These are phyloP conservation scores for Mylabris phalerata DNA, from an alignment of 1,140 invertebrate genomes.

Conservation along the genomic window DNA sequence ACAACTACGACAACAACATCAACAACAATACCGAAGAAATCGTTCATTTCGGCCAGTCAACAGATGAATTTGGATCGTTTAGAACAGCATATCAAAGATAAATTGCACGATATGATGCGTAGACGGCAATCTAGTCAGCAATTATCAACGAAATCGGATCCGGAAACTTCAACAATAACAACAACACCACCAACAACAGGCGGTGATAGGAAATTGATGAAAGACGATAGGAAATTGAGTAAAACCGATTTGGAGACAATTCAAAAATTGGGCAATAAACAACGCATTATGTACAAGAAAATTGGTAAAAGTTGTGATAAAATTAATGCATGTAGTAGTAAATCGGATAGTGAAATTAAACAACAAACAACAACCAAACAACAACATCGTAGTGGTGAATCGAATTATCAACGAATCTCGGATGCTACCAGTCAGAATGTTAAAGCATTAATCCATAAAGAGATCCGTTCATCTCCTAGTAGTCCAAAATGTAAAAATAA, in stretches of 20 bases:
- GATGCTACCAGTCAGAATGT: constrained; percentile 50
- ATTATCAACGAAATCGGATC: constrained; percentile 36
- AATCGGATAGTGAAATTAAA: constrained; percentile 17
- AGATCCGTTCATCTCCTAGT: constrained; percentile 34
- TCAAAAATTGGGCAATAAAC: constrained; percentile 30
- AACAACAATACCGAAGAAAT: constrained; percentile 30
- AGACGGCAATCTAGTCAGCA: constrained; percentile 30
- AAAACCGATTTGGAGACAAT: constrained; percentile 34
- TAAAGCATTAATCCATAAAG: constrained; percentile 46
- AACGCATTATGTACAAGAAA: constrained; percentile 39
- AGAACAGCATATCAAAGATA: constrained; percentile 46
- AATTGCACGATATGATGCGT: constrained; percentile 42
- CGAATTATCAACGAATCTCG: constrained; percentile 57
- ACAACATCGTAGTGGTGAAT: constrained; percentile 34
- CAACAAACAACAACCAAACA: constrained; percentile 17
- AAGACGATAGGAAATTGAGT: constrained; percentile 35
- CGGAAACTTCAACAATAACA: constrained; percentile 20
- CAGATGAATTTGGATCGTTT: constrained; percentile 42
- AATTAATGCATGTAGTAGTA: constrained; percentile 29
- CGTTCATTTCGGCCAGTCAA: constrained; percentile 32
- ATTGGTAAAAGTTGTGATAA: constrained; percentile 42
- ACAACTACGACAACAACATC: no score
- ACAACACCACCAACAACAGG: no score
- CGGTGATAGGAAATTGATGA: constrained; percentile 26
- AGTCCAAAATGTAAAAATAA: constrained; percentile 41